Evolutionary conservation across 2,113 vertebrate species (phyloP).

Genomic region (Pterocles gutturalis): DNA sequence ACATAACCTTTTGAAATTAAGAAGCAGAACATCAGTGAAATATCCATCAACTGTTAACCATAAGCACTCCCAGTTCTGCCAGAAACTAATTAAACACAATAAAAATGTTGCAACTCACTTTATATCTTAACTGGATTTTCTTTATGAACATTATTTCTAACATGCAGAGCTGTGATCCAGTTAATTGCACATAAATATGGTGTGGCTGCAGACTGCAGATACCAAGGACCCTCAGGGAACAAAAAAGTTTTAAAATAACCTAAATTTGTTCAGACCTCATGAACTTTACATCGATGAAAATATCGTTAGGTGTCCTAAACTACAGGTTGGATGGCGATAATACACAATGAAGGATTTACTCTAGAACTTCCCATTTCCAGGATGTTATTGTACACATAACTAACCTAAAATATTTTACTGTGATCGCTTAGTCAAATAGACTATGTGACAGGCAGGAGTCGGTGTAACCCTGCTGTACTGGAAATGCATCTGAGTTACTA

Average conservation of each 20-base stretch:
- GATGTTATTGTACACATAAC: background rate
- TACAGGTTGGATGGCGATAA: background rate
- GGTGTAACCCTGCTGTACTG: background rate
- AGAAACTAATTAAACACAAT: slow-evolving; percentile 5
- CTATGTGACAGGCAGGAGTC: background rate
- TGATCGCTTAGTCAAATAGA: background rate
- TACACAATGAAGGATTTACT: background rate
- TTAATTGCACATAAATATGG: background rate
- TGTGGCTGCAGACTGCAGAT: background rate
- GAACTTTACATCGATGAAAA: background rate
- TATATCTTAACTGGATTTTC: background rate
- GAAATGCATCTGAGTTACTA: background rate
- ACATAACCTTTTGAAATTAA: background rate
- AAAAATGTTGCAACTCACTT: background rate
- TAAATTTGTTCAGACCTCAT: background rate
- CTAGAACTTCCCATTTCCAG: background rate
- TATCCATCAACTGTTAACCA: slow-evolving; percentile 24
- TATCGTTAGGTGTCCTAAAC: background rate
- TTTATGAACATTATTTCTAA: background rate
- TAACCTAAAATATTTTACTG: background rate
- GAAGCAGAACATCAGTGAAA: background rate
- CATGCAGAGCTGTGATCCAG: background rate
- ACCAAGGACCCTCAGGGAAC: background rate
- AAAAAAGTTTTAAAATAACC: background rate
- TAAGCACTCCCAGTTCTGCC: background rate